These are phyloP conservation scores for Hemichromis elongatus DNA, from an alignment of 2,113 vertebrate genomes.

Conservation along the genomic window DNA sequence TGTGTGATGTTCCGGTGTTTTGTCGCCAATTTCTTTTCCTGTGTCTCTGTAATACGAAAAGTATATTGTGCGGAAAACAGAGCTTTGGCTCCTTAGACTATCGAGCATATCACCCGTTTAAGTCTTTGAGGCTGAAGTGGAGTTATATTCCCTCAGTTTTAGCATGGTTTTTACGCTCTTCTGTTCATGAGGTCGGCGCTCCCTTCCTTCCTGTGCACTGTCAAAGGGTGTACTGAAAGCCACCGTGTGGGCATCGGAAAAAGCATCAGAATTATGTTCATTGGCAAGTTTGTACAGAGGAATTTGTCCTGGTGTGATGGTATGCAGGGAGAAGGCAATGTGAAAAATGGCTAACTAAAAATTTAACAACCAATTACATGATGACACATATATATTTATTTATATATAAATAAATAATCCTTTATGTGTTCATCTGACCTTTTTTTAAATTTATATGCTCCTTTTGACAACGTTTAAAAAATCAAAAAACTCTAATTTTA, in stretches of 20 bases:
- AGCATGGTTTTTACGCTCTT: background rate
- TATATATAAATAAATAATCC: rapidly evolving
- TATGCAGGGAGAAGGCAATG: background rate
- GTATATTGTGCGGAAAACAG: background rate
- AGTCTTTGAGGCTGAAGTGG: background rate
- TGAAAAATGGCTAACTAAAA: background rate
- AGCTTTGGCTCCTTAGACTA: background rate
- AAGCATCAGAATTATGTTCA: background rate
- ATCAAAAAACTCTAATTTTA: background rate
- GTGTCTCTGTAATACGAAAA: background rate
- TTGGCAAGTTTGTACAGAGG: background rate
- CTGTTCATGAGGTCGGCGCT: background rate
- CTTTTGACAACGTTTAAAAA: background rate
- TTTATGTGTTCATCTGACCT: background rate
- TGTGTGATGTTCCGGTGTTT: background rate
- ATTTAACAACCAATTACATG: background rate
- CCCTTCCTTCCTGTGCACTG: background rate
- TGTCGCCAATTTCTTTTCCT: rapidly evolving
- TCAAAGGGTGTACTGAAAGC: background rate
- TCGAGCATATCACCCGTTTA: background rate
- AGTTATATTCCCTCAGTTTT: background rate
- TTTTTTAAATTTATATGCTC: background rate
- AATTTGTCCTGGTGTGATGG: background rate
- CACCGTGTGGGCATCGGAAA: background rate
- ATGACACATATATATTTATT: background rate